Evolutionary conservation across 2,797 vertebrate genomes (phyloP).

Genomic region (Acropternis orthonyx): DNA sequence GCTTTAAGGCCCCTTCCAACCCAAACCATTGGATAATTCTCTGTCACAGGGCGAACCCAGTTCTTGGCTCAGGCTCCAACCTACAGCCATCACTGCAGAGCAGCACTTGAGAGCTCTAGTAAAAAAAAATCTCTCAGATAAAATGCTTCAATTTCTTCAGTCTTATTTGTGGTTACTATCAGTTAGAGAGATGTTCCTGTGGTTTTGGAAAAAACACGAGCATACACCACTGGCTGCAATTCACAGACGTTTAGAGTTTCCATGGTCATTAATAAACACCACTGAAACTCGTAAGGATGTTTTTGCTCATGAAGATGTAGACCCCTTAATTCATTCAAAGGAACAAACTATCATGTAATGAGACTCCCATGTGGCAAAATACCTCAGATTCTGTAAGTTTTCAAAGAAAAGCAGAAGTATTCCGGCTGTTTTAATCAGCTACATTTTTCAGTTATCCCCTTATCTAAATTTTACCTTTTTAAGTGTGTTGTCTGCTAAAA

Average conservation of each 20-base stretch:
- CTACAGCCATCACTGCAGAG: not conserved
- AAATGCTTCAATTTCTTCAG: not conserved
- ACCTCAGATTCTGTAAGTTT: not conserved
- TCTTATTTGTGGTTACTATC: not conserved
- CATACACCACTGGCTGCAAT: not conserved
- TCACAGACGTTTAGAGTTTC: not conserved
- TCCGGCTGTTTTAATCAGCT: not conserved
- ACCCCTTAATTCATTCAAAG: not conserved
- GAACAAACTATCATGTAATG: not conserved
- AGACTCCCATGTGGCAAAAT: not conserved
- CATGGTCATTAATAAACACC: not conserved
- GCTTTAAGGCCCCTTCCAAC: not conserved
- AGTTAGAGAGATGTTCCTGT: not conserved
- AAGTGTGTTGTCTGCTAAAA: not conserved
- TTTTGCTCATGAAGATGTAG: not conserved
- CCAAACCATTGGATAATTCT: not conserved
- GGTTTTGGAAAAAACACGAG: not conserved
- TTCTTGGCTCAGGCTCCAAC: not conserved
- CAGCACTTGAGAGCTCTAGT: not conserved
- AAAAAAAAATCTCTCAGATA: not conserved
- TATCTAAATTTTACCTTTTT: not conserved
- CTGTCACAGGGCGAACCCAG: rapidly evolving
- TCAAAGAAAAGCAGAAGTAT: not conserved
- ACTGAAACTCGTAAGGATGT: not conserved
- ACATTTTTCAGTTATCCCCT: not conserved